phyloP scores from a whole-genome alignment of 2,888 invertebrate species.

The Steinernema scapterisci region DNA sequence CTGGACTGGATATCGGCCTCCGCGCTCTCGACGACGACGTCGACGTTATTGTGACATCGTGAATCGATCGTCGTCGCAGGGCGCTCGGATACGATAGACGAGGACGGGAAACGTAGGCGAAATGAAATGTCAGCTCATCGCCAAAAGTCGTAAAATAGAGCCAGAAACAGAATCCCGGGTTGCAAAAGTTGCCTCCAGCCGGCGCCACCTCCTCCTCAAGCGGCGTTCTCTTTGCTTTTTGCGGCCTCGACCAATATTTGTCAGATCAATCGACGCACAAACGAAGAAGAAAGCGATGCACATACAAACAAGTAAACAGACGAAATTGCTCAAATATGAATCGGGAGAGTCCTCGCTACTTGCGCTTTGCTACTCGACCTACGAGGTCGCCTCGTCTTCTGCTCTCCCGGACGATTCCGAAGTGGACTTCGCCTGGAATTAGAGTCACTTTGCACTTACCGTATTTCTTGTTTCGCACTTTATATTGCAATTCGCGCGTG shows the following conservation, averaged over 20 bases:
- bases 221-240: slow-evolving; percentile 16
- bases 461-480: slow-evolving; percentile 10
- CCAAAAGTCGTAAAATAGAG: no score
- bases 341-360: neutral
- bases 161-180: no score
- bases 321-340: slow-evolving; percentile 31
- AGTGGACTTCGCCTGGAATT: neutral
- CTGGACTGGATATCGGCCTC: slow-evolving; percentile 19
- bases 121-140: neutral
- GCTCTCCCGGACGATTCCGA: neutral
- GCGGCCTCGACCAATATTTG: slow-evolving; percentile 22
- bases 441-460: neutral
- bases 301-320: slow-evolving; percentile 28
- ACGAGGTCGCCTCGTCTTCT: slow-evolving; percentile 17
- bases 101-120: neutral
- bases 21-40: neutral
- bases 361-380: slow-evolving; percentile 13
- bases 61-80: slow-evolving; percentile 21
- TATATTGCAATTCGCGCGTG: neutral
- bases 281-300: slow-evolving; percentile 5
- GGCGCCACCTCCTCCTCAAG: neutral
- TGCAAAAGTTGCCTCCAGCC: neutral
- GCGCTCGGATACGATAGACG: slow-evolving; percentile 12
- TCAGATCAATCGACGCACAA: slow-evolving; percentile 16
- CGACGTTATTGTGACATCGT: slow-evolving; percentile 25